phyloP scores from a whole-genome alignment of 2,797 vertebrate species.

The Erpetoichthys calabaricus region DNA sequence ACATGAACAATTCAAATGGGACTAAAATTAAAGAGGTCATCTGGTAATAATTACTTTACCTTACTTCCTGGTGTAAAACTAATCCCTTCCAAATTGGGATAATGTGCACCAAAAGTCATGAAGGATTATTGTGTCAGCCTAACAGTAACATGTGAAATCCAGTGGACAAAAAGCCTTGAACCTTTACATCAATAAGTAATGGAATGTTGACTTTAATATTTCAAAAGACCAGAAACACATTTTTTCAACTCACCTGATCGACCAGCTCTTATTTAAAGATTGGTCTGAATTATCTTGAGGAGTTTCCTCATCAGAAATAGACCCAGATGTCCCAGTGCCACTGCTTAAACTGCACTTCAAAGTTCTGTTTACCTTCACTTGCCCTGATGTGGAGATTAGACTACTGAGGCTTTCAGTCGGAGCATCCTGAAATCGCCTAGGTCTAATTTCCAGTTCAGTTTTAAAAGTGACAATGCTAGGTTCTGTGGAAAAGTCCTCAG shows the following conservation, averaged over 20 bases:
- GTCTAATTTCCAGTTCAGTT: slow-evolving; percentile 45
- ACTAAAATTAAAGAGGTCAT: too few species aligned
- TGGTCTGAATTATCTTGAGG: slow-evolving; percentile 13
- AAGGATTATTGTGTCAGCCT: too few species aligned
- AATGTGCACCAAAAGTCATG: too few species aligned
- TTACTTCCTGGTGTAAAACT: too few species aligned
- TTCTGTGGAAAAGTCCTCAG: slow-evolving; percentile 41
- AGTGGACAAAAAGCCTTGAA: too few species aligned
- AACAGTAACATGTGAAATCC: too few species aligned
- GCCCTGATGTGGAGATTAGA: slow-evolving; percentile 9
- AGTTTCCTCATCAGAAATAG: slow-evolving; percentile 20
- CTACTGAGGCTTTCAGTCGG: slow-evolving; percentile 2
- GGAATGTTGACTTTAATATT: too few species aligned
- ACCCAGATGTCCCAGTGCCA: slow-evolving; percentile 6
- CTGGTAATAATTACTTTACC: too few species aligned
- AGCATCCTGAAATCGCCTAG: slow-evolving; percentile 13
- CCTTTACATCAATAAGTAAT: too few species aligned
- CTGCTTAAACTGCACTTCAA: slow-evolving; percentile 21
- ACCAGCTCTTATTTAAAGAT: slow-evolving; percentile 47
- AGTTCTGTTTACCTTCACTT: slow-evolving; percentile 20
- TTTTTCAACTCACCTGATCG: slow-evolving; percentile 55
- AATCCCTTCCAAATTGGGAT: too few species aligned
- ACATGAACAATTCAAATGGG: too few species aligned
- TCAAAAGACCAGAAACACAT: background rate
- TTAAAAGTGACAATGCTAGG: slow-evolving; percentile 30